Percentiles rank a stretch among this genome's conserved stretches.
Conservation (phyloP, 2,113 vertebrate species). For the Burhinus bistriatus region DNA sequence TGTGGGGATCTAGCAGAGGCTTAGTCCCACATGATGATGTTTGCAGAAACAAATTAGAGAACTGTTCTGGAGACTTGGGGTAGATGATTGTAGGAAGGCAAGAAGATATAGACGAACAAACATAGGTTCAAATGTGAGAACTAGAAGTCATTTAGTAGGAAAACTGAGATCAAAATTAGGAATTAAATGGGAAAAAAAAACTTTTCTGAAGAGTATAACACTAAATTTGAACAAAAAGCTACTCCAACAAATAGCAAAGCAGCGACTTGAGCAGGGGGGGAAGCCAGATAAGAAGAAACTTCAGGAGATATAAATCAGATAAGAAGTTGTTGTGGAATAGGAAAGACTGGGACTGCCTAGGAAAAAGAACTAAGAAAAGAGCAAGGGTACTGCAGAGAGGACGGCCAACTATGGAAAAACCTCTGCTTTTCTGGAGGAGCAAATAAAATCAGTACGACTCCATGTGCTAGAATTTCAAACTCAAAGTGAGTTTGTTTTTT, state of each 20-base stretch:
- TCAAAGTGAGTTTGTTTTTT: neutral
- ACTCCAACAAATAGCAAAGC: neutral
- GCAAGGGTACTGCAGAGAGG: neutral
- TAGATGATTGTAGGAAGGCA: neutral
- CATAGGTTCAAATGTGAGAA: neutral
- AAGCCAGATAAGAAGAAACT: neutral
- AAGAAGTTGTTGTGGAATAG: neutral
- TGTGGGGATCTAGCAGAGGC: neutral
- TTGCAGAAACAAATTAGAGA: neutral
- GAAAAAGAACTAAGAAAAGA: neutral
- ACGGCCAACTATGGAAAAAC: neutral
- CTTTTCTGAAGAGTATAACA: neutral
- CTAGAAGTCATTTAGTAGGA: neutral
- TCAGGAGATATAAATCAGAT: neutral
- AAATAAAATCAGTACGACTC: neutral
- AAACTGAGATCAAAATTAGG: neutral
- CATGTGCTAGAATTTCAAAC: neutral
- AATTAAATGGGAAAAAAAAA: neutral
- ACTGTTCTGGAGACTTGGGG: neutral
- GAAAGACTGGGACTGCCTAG: neutral
- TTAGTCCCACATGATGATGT: neutral
- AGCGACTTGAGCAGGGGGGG: accelerated
- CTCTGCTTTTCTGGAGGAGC: neutral
- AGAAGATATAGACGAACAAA: neutral
- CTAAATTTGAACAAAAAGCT: neutral